phyloP scores from a whole-genome alignment of 2,797 vertebrate species.

The Streptopelia turtur region DNA sequence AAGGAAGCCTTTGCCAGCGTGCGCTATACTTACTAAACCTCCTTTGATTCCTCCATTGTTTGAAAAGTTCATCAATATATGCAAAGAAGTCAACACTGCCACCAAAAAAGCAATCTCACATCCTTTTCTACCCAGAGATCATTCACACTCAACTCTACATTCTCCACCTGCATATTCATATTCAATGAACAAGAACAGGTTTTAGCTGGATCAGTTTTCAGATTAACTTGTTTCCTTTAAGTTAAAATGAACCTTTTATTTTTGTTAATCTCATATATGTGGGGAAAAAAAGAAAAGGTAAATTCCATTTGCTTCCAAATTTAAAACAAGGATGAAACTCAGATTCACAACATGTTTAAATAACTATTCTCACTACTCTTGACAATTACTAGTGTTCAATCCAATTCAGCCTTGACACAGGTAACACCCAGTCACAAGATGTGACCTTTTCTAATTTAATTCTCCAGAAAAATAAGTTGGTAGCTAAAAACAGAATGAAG shows the following conservation, averaged over 20 bases:
- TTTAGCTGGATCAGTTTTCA: neutral
- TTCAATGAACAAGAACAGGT: neutral
- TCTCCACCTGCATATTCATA: neutral
- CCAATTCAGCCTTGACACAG: neutral
- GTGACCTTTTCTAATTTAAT: neutral
- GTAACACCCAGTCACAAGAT: neutral
- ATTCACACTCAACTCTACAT: neutral
- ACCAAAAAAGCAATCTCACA: neutral
- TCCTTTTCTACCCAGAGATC: neutral
- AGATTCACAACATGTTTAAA: neutral
- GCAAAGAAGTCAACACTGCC: neutral
- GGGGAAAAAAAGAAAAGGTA: neutral
- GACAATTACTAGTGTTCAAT: neutral
- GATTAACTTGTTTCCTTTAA: neutral
- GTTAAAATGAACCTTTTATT: too few species aligned
- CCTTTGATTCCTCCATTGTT: neutral
- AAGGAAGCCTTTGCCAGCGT: neutral
- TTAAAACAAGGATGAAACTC: neutral
- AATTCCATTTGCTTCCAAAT: neutral
- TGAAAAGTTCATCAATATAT: neutral
- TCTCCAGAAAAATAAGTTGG: neutral
- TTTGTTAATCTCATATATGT: neutral
- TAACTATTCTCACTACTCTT: neutral
- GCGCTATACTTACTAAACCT: neutral
- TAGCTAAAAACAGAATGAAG: neutral